Conservation (phyloP, 2,797 vertebrate genomes). For the Tauraco hartlaubi region DNA sequence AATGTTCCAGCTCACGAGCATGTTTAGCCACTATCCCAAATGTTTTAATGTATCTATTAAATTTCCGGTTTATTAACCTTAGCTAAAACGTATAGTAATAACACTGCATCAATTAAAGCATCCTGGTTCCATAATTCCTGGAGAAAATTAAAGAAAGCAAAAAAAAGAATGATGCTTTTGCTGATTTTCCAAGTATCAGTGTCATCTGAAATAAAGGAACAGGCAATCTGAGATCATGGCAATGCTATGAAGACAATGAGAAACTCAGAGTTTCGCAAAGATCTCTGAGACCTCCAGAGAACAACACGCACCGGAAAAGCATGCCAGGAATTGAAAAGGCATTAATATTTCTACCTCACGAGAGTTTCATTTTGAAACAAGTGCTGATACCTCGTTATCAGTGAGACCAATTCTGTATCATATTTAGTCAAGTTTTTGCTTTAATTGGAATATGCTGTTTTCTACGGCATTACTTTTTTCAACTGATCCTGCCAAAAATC, state of each 20-base stretch:
- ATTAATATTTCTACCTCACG: background rate
- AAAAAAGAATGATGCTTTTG: background rate
- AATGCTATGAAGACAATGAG: background rate
- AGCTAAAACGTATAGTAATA: conserved; percentile 52
- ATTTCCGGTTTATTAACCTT: conserved; percentile 78
- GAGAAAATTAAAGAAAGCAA: background rate
- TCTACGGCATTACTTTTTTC: background rate
- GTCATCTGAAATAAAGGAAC: background rate
- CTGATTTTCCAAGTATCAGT: conserved; percentile 35
- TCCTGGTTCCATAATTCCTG: conserved; percentile 71
- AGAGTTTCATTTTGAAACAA: background rate
- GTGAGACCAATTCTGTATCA: background rate
- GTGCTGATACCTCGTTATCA: background rate
- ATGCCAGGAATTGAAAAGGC: background rate
- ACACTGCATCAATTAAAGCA: conserved; percentile 60
- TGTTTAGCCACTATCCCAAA: conserved; percentile 51
- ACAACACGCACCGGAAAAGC: no score
- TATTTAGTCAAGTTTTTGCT: background rate
- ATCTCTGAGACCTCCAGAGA: background rate
- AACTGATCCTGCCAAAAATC: background rate
- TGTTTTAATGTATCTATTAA: conserved; percentile 77
- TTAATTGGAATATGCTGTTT: background rate
- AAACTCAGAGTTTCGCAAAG: background rate
- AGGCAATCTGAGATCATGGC: background rate
- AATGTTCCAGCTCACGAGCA: conserved; percentile 42